phyloP scores from a whole-genome alignment of 2,888 invertebrate genomes.

The Drosophila testacea region DNA sequence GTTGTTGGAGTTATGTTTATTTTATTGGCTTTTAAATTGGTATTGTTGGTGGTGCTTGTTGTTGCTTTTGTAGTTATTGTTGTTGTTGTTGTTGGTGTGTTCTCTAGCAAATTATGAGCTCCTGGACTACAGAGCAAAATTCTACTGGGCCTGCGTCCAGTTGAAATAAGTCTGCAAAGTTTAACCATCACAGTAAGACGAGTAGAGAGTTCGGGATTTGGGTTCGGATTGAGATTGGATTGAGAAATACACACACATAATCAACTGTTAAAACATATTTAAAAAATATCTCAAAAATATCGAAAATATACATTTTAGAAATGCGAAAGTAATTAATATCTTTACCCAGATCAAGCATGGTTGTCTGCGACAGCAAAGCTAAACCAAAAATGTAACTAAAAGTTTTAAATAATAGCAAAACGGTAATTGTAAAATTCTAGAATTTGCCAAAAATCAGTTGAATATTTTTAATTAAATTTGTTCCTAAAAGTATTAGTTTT shows the following conservation, averaged over 20 bases:
- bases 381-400: neutral
- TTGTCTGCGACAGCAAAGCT: neutral
- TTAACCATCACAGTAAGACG: slow-evolving; percentile 18
- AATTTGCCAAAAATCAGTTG: neutral
- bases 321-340: slow-evolving; percentile 18
- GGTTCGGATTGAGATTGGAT: slow-evolving; percentile 21
- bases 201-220: slow-evolving; percentile 4
- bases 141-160: slow-evolving; percentile 85
- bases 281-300: slow-evolving; percentile 4
- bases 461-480: neutral
- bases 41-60: slow-evolving; percentile 41
- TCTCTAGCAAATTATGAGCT: slow-evolving; percentile 73
- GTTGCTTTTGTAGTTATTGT: slow-evolving; percentile 46
- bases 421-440: neutral
- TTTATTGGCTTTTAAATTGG: slow-evolving; percentile 34
- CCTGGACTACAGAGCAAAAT: slow-evolving; percentile 82
- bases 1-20: slow-evolving; percentile 52
- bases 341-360: neutral
- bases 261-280: slow-evolving; percentile 37
- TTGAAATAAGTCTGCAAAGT: slow-evolving; percentile 84
- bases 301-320: slow-evolving; percentile 17
- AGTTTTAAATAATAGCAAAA: neutral
- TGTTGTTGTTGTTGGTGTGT: slow-evolving; percentile 47
- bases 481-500: neutral
- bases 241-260: slow-evolving; percentile 42